Base-by-base conservation (phyloP, 92 coral and sea anemone species). In the Epizoanthus scotinus region DNA sequence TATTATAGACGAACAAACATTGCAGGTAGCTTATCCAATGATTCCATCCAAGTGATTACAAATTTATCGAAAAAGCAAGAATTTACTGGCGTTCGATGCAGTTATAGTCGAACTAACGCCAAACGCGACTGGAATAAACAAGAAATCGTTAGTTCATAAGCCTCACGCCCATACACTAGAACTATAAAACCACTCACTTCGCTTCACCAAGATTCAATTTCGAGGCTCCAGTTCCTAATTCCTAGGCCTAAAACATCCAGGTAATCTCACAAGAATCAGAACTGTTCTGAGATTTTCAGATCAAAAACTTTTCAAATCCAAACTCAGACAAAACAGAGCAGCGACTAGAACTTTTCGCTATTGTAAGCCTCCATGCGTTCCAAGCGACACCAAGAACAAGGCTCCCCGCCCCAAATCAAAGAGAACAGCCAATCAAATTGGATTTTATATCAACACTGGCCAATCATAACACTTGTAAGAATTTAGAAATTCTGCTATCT, bases 401-500 rank as follows among this genome's bases (percentile, higher is more conserved):
- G 75, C 58, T 84, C 90, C 81, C 90, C 90, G 84, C 90, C 90
- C 90, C 70, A 34, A 68, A 63, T 70, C 75, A 83, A 82, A 79
- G 47, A n/a, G 55, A 59, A 14, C n/a, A 65, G 78, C 97, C 97
- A 90, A 92, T 90, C 88, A 92, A 10, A 81, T 59, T 19, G 15
- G 79, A 82, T 63, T 80, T 90, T 69, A 55, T 68, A 82, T 81
- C 28, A 28, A 21, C 8, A 52, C 68, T 64, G 83, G 52, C 97
- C 94, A 92, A 92, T 92, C 89, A 66, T n/a, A 25, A 38, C 19
- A 60, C 91, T 55, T 64, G 81, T 87, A 70, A 78, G 85, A 84
- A 70, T 79, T 47, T 55, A 56, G 57, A 75, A 34, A 34, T 42
- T 73, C 63, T 83, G 78, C 62, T 63, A 25, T 77, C 66, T 87